Evolutionary conservation across 2,113 vertebrate species (phyloP), one percentile per base, ranked within the genome.

Genomic region (Hassar affinis): DNA sequence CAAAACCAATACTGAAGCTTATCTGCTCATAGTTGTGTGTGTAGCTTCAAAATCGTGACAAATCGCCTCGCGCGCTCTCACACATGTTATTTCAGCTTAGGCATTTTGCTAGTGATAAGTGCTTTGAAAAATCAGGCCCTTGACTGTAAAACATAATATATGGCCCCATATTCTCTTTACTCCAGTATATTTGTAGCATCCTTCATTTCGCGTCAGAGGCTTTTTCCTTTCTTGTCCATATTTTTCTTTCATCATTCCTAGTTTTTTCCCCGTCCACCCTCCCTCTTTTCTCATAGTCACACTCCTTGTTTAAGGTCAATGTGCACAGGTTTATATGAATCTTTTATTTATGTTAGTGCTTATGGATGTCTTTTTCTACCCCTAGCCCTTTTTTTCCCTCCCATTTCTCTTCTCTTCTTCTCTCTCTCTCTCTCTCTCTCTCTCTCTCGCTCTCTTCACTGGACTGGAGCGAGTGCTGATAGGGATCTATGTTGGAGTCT

Each of bases 401-500:
- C 42, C 20, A n/a, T 71, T 22, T 77, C 78, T 86, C 22, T 75
- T 42, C 75, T 84, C 76, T 78, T 74, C 85, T n/a, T 72, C 77
- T 86, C 20, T 25, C 87, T 61, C 83, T 49, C 76, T 85, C 66
- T 78, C 78, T 86, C 27, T 74, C 85, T 69, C 56, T 52, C 88
- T 76, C 81, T 56, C 64, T 38, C 38, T 85, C 59, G 80, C 61
- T 87, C 83, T 86, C 45, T 92, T 85, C 90, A 91, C 78, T 86
- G 89, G 90, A 91, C 94, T 85, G 79, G 88, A 92, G 92, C 42
- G 69, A 74, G n/a, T 78, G 91, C 93, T 93, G 94, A 94, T 94
- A 94, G 92, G 93, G 92, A 94, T 94, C 94, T 94, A 91, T 89
- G 87, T 88, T 93, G 93, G 94, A 94, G 94, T 93, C 92, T 93